phyloP scores from a whole-genome alignment of 2,888 invertebrate genomes.

The Drosophila histrio region DNA sequence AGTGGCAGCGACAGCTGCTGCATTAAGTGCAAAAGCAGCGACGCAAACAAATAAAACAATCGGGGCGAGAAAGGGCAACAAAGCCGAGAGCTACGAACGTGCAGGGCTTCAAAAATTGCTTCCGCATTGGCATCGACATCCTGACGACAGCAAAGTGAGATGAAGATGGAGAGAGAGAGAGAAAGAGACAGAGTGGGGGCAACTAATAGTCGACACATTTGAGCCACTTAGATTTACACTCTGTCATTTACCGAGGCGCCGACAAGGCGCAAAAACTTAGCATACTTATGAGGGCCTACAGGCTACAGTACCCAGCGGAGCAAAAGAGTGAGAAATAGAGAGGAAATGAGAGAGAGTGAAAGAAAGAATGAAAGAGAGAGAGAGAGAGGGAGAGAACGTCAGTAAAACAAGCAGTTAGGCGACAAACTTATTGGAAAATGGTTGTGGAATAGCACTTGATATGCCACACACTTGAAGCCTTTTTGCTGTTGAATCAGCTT shows the following conservation, averaged over 20 bases:
- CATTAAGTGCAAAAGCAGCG: constrained; percentile 67
- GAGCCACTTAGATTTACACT: constrained; percentile 75
- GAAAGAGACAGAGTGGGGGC: not conserved
- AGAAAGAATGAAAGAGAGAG: not conserved
- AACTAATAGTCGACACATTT: constrained; percentile 73
- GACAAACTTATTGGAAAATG: constrained; percentile 76
- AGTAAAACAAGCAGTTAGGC: constrained; percentile 35
- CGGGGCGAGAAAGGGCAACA: constrained; percentile 37
- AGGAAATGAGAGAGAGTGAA: not conserved
- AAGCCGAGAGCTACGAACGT: constrained; percentile 39
- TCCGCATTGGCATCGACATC: constrained; percentile 56
- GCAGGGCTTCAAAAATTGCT: constrained; percentile 67
- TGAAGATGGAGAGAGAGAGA: not conserved
- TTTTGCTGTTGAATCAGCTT: constrained; percentile 29
- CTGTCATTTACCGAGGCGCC: constrained; percentile 75
- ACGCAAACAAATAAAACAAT: constrained; percentile 75
- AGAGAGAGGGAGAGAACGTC: not conserved
- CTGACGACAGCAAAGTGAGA: not conserved
- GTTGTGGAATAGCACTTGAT: constrained; percentile 68
- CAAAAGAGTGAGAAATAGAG: not conserved
- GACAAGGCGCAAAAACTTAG: constrained; percentile 67
- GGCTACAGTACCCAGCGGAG: constrained; percentile 1
- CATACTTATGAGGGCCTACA: constrained; percentile 71
- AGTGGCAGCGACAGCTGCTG: constrained; percentile 74
- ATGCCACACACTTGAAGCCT: constrained; percentile 56